phyloP scores from a whole-genome alignment of 2,888 invertebrate genomes.

The Selenia dentaria region DNA sequence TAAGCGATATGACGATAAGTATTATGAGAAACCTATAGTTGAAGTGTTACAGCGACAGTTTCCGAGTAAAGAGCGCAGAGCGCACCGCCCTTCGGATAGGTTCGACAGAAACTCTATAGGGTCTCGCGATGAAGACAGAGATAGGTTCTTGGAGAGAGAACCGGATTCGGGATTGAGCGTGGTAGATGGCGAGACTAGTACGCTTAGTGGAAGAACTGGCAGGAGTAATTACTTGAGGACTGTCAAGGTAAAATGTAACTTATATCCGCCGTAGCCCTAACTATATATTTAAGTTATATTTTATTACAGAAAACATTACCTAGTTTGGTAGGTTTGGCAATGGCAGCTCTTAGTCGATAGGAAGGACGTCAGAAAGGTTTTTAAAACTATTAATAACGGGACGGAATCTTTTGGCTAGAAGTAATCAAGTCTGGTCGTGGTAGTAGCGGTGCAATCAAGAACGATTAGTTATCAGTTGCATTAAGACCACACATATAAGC shows the following conservation, averaged over 20 bases:
- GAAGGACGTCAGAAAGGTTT: too few relatives aligned
- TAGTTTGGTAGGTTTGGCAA: too few relatives aligned
- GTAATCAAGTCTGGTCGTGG: too few relatives aligned
- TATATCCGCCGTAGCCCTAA: too few relatives aligned
- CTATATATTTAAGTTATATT: too few relatives aligned
- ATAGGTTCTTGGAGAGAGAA: constrained; percentile 66
- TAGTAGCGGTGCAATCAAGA: too few relatives aligned
- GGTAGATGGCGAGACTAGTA: constrained; percentile 71
- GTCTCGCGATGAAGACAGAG: constrained; percentile 67
- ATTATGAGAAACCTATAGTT: constrained; percentile 47
- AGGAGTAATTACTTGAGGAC: constrained; percentile 69
- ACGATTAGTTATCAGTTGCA: too few relatives aligned
- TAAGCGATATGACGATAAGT: constrained; percentile 54
- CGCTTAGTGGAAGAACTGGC: constrained; percentile 68
- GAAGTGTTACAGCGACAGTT: constrained; percentile 40
- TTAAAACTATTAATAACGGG: too few relatives aligned
- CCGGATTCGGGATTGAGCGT: constrained; percentile 73
- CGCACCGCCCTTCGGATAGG: constrained; percentile 52
- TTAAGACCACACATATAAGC: too few relatives aligned
- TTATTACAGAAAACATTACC: too few relatives aligned
- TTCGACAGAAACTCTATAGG: constrained; percentile 62
- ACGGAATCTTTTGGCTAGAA: too few relatives aligned
- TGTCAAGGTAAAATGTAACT: constrained; percentile 65
- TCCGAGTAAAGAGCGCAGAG: constrained; percentile 48
- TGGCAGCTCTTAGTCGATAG: too few relatives aligned